These are phyloP conservation scores for Chloropsis cyanopogon DNA, from an alignment of 2,113 vertebrate genomes.

Conservation along the genomic window DNA sequence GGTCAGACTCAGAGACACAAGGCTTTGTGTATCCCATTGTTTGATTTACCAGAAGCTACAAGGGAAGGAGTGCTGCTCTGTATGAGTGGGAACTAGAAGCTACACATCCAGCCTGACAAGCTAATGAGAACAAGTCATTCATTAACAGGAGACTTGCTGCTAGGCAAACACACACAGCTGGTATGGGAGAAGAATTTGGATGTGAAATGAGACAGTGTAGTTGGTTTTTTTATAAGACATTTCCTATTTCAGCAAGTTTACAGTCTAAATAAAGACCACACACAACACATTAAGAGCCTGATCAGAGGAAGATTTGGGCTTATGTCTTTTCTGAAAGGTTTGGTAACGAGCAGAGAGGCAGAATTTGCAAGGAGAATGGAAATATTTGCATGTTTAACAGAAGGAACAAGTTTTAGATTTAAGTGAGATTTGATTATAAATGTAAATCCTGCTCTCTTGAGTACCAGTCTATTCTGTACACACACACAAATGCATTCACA, in stretches of 20 bases:
- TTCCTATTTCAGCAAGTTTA: conserved; percentile 54
- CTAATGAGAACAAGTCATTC: conserved; percentile 54
- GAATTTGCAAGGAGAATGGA: not conserved
- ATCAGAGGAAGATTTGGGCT: conserved; percentile 19
- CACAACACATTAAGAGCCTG: conserved; percentile 13
- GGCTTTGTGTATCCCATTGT: conserved; percentile 31
- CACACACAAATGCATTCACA: not conserved
- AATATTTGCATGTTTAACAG: conserved; percentile 44
- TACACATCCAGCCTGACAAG: conserved; percentile 31
- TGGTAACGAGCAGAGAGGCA: conserved; percentile 10
- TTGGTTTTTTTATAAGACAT: not conserved
- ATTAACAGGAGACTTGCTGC: conserved; percentile 64
- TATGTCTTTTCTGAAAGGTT: conserved; percentile 13
- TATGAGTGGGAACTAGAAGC: not conserved
- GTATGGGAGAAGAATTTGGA: conserved; percentile 52
- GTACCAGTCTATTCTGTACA: not conserved
- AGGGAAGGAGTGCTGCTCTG: not conserved
- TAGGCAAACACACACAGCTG: conserved; percentile 61
- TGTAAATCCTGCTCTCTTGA: not conserved
- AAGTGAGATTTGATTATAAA: conserved; percentile 9
- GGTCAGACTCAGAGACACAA: conserved; percentile 23
- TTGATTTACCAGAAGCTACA: conserved; percentile 35
- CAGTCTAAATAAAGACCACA: conserved; percentile 52
- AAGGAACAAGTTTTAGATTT: conserved; percentile 14
- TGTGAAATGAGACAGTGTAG: conserved; percentile 39